Base-by-base conservation (phyloP, 2,113 vertebrate species). In the Ia io region DNA sequence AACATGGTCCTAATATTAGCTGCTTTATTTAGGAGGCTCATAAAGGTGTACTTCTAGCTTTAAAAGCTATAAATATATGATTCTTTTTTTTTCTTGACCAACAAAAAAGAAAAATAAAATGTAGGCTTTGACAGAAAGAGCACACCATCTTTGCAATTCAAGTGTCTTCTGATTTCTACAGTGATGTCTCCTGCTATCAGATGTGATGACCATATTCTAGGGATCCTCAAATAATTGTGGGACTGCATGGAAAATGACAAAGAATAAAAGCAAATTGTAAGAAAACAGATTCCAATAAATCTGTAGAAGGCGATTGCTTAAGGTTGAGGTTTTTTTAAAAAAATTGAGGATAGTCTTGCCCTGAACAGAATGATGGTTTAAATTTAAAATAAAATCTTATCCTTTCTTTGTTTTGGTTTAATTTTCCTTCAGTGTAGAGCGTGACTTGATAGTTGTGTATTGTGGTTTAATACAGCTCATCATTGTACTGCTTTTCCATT, bases 401-500 rank as follows among this genome's bases (percentile, higher is more conserved):
- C 97, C 95, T 97, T 93, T 95, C 77, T 91, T 97, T 83, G 56
- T 87, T 96, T 95, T 97, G 94, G 94, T 95, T 92, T 96, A 76
- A 49, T 96, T 98, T 98, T 77, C 95, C 85, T 90, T 71, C 63
- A 79, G 30, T 49, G 18, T 84, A 95, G 95, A 96, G 65, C 9
- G 51, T 88, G 91, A 82, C 92, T 90, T 93, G 74, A 93, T 98
- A 84, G 82, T 77, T 74, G 22, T 70, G 44, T 91, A 51, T 89
- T 84, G 93, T 91, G 88, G 90, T 92, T 98, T 98, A 97, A 98
- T 97, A 96, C 96, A 96, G n/a, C 90, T 97, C 95, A 96, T 97
- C 96, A 90, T 88, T 14, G 32, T 96, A 88, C 97, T 98, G 97
- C 95, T 98, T 98, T 98, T 95, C 97, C 95, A 95, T 89, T 97